Conservation (phyloP, 2,888 invertebrate genomes). For the Druceiella hillmani region DNA sequence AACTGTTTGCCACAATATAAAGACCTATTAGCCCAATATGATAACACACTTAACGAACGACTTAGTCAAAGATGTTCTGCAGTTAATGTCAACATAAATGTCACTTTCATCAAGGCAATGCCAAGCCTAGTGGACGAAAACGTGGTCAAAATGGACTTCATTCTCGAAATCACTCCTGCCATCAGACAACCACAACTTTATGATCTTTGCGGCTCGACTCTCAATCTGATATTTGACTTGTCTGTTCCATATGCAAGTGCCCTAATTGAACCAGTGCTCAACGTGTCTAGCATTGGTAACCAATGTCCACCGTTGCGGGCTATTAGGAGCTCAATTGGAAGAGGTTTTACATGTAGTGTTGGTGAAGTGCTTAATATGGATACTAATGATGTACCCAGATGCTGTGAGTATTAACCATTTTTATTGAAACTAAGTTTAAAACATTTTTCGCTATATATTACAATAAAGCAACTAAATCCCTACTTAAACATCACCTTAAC, state of each 20-base stretch:
- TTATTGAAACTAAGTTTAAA: too few species aligned
- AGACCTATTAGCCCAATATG: conserved; percentile 76
- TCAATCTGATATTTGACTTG: conserved; percentile 89
- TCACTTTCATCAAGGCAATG: conserved; percentile 78
- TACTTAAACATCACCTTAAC: too few species aligned
- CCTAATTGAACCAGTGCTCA: conserved; percentile 82
- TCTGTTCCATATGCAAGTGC: conserved; percentile 90
- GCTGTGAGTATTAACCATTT: conserved; percentile 75
- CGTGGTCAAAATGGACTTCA: conserved; percentile 84
- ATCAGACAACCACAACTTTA: conserved; percentile 88
- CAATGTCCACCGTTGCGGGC: conserved; percentile 90
- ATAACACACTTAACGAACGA: conserved; percentile 69
- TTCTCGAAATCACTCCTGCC: conserved; percentile 80
- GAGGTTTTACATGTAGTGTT: conserved; percentile 89
- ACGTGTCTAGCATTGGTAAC: conserved; percentile 85
- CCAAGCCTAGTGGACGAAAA: conserved; percentile 81
- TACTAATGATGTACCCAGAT: conserved; percentile 85
- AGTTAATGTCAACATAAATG: conserved; percentile 91
- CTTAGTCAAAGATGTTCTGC: conserved; percentile 91
- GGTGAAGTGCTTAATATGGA: conserved; percentile 95
- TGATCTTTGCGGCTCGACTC: conserved; percentile 89
- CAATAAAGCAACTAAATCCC: too few species aligned
- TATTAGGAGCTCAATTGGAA: conserved; percentile 72
- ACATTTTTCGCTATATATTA: too few species aligned
- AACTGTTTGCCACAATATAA: conserved; percentile 82